Evolutionary conservation across 2,113 vertebrate species (phyloP).

Genomic region (Cyphomyrus plagiostoma): DNA sequence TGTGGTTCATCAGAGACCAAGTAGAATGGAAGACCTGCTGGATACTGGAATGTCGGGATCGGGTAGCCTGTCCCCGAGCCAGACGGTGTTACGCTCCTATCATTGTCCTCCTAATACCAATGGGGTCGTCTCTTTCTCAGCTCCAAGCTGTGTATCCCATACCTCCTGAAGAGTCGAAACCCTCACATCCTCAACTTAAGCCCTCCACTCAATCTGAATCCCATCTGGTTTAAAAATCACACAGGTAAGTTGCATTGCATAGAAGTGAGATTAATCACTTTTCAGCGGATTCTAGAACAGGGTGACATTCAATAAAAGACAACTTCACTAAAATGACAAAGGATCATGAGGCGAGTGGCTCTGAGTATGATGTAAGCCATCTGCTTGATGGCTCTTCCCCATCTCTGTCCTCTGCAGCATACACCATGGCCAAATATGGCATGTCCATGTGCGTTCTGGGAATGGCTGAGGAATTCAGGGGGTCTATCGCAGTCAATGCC

Average conservation of each 20-base stretch:
- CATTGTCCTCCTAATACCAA: background rate
- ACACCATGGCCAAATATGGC: slow-evolving; percentile 95
- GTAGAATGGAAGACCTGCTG: background rate
- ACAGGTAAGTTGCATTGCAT: slow-evolving; percentile 52
- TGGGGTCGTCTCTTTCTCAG: slow-evolving; percentile 50
- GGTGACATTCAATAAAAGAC: background rate
- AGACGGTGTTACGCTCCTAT: background rate
- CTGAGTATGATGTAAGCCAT: background rate
- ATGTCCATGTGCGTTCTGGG: slow-evolving; percentile 99
- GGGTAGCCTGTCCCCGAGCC: background rate
- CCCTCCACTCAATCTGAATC: slow-evolving; percentile 89
- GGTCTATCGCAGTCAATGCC: slow-evolving; percentile 89
- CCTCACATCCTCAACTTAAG: slow-evolving; percentile 94
- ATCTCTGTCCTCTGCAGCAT: slow-evolving; percentile 58
- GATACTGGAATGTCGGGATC: background rate
- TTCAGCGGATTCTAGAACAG: background rate
- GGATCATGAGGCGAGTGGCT: background rate
- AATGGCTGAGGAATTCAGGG: slow-evolving; percentile 95
- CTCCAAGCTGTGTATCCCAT: slow-evolving; percentile 86
- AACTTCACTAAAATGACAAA: background rate
- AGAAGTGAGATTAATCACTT: background rate
- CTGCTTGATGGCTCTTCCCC: background rate
- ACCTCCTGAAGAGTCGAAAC: slow-evolving; percentile 78
- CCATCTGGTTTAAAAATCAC: slow-evolving; percentile 95
- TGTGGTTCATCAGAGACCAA: background rate